Base-by-base conservation (phyloP, 2,113 vertebrate species). In the Ptilorrhoa leucosticta region DNA sequence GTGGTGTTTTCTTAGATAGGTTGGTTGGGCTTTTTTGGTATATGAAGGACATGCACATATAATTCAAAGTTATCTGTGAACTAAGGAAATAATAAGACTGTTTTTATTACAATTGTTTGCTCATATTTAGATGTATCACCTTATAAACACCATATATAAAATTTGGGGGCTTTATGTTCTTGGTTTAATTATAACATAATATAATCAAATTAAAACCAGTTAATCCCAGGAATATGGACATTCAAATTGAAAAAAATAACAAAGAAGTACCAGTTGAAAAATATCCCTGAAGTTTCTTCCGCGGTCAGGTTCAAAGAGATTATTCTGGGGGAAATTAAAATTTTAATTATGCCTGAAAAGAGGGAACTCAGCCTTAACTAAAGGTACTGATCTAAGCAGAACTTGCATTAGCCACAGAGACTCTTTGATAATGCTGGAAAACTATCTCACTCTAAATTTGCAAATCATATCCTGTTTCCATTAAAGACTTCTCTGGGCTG, bases 301-400 rank as follows among this genome's bases (percentile, higher is more conserved):
- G 45, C 65, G 65, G 60, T 45, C n/a, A 80, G 28, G 66, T 90
- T 95, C 61, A 94, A 90, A 93, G 12, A 5, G 31, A 79, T 89
- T 69, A 77, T 90, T 90, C 37, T 33, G 44, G 28, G 56, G 35
- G 7, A 96, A 87, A 94, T 86, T 37, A 65, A 93, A 87, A 72
- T 79, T 84, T 93, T 93, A 93, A 94, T 89, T 83, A 64, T 68
- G 40, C 20, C 66, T 88, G 75, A 88, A 90, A 92, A 90, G 54
- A 88, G 18, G 44, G 28, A 93, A 48, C 11, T 83, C 30, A 8
- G 0, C 35, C 15, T 72, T 87, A 94, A 85, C 30, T 76, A 85
- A 85, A 56, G 66, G 71, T 65, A 88, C 45, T 48, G 63, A 92
- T 72, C 54, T 83, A 95, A 93, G 82, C 78, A 90, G 71, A 93